These are phyloP conservation scores for Pseudeuparius sepicola DNA, from an alignment of 2,888 invertebrate genomes.

Conservation along the genomic window DNA sequence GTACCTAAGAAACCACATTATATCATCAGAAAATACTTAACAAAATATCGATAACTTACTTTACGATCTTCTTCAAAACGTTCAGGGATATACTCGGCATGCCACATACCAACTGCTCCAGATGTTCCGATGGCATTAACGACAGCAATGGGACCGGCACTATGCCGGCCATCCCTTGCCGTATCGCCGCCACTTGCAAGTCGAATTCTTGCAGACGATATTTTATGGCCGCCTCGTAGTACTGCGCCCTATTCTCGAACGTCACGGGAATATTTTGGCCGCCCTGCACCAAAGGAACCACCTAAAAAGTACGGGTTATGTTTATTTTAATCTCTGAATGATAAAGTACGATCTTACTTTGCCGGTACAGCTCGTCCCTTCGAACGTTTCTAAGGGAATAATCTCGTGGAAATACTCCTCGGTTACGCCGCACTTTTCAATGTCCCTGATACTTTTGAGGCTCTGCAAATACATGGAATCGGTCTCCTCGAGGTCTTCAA, in stretches of 20 bases:
- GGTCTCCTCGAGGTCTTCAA: slow-evolving; percentile 53
- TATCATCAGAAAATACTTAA: background rate
- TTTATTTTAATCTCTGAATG: too few relatives aligned
- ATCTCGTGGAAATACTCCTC: slow-evolving; percentile 50
- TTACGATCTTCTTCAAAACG: slow-evolving; percentile 49
- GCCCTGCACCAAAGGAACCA: slow-evolving; percentile 52
- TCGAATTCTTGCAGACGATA: slow-evolving; percentile 54
- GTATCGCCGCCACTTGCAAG: slow-evolving; percentile 47
- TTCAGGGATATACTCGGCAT: slow-evolving; percentile 50
- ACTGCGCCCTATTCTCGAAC: slow-evolving; percentile 49
- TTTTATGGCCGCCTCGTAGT: slow-evolving; percentile 49
- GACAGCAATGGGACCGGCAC: slow-evolving; percentile 53
- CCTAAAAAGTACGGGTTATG: slow-evolving; percentile 27
- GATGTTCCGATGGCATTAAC: slow-evolving; percentile 47
- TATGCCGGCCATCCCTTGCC: slow-evolving; percentile 55
- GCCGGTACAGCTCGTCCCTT: slow-evolving; percentile 51
- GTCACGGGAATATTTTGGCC: slow-evolving; percentile 49
- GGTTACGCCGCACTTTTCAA: slow-evolving; percentile 49
- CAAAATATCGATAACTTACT: slow-evolving; percentile 41
- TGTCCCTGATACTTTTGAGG: slow-evolving; percentile 48
- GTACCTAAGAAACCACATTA: slow-evolving; percentile 39
- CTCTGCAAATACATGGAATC: slow-evolving; percentile 49
- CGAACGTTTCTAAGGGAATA: slow-evolving; percentile 52
- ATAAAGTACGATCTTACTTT: slow-evolving; percentile 29
- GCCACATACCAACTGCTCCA: slow-evolving; percentile 55